These are phyloP conservation scores for Epiblema foenella DNA, from an alignment of 2,888 invertebrate genomes.

Conservation along the genomic window DNA sequence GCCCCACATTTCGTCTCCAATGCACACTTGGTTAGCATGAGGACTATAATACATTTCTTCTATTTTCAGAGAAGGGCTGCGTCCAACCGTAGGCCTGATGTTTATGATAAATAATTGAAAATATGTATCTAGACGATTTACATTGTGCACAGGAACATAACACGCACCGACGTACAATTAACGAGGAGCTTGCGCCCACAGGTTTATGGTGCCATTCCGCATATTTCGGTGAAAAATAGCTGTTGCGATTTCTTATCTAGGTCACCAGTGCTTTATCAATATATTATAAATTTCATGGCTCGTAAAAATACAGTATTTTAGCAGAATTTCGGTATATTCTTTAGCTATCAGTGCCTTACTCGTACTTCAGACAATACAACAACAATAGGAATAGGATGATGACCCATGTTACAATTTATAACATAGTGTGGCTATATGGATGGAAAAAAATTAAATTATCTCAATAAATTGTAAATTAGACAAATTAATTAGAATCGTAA, in stretches of 20 bases:
- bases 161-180: slow-evolving; percentile 31
- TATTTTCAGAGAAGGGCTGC: too few species aligned
- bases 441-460: too few species aligned
- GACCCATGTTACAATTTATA: too few species aligned
- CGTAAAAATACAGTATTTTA: slow-evolving; percentile 14
- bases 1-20: too few species aligned
- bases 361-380: background rate
- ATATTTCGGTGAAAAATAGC: slow-evolving; percentile 32
- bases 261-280: slow-evolving; percentile 24
- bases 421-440: too few species aligned
- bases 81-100: too few species aligned
- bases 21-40: too few species aligned
- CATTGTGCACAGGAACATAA: slow-evolving; percentile 5
- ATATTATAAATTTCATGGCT: slow-evolving; percentile 21
- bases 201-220: slow-evolving; percentile 29
- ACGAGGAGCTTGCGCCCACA: slow-evolving; percentile 29
- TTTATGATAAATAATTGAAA: background rate
- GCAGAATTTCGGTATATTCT: background rate
- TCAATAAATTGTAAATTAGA: too few species aligned
- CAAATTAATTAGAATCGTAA: too few species aligned
- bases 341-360: background rate
- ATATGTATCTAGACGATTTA: background rate
- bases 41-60: too few species aligned
- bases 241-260: slow-evolving; percentile 31
- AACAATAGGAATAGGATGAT: too few species aligned